phyloP scores from a whole-genome alignment of 2,888 invertebrate species.

The Archips xylosteana region DNA sequence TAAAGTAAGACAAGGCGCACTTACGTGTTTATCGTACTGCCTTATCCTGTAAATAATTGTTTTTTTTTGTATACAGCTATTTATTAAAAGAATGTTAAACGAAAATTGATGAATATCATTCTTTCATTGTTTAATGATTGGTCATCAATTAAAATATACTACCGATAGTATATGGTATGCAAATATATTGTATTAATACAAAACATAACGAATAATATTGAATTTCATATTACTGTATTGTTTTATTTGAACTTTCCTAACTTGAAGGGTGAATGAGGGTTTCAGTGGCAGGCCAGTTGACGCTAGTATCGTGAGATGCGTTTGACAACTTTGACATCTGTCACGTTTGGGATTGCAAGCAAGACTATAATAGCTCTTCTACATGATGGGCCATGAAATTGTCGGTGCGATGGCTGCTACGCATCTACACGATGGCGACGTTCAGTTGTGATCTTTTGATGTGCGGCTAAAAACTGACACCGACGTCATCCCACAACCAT shows the following conservation, averaged over 20 bases:
- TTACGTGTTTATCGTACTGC: slow-evolving; percentile 84
- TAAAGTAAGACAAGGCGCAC: slow-evolving; percentile 80
- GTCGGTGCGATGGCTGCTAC: too few relatives aligned
- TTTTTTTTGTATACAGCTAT: slow-evolving; percentile 86
- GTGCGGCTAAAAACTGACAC: too few relatives aligned
- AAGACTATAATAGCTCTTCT: too few relatives aligned
- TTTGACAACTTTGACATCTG: too few relatives aligned
- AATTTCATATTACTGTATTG: slow-evolving; percentile 80
- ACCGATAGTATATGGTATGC: slow-evolving; percentile 84
- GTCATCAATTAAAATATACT: slow-evolving; percentile 81
- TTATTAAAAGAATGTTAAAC: slow-evolving; percentile 85
- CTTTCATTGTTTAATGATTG: slow-evolving; percentile 84
- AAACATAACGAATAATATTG: slow-evolving; percentile 86
- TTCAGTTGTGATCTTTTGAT: too few relatives aligned
- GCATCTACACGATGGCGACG: too few relatives aligned
- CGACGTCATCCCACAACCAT: too few relatives aligned
- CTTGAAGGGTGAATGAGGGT: not conserved
- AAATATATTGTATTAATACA: slow-evolving; percentile 85
- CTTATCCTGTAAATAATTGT: slow-evolving; percentile 86
- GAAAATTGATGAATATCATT: slow-evolving; percentile 82
- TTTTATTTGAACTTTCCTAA: slow-evolving; percentile 61
- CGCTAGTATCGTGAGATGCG: too few relatives aligned
- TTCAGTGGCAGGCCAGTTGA: too few relatives aligned
- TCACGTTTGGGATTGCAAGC: too few relatives aligned
- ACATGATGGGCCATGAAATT: too few relatives aligned